A percentile compares a stretch with the other conserved stretches of the same genome.
phyloP scores from a whole-genome alignment of 2,888 invertebrate species.

The Latrodectus hesperus region DNA sequence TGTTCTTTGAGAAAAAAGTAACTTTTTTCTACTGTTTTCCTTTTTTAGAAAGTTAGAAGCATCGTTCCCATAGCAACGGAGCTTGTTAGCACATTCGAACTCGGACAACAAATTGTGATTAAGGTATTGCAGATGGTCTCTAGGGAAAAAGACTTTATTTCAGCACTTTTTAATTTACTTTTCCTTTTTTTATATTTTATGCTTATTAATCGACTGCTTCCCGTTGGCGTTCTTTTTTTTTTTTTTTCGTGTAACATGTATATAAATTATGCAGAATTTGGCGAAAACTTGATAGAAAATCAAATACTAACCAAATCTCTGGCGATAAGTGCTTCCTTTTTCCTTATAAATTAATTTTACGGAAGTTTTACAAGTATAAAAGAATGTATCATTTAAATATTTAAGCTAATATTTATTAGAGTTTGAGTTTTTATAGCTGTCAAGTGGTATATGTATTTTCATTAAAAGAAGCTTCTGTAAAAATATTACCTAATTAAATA shows the following conservation, averaged over 20 bases:
- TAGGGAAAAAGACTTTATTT: background rate
- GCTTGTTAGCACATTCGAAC: constrained; percentile 56
- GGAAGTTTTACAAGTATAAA: background rate
- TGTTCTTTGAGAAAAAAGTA: constrained; percentile 17
- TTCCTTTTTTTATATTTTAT: background rate
- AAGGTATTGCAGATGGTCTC: constrained; percentile 46
- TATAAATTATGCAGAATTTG: background rate
- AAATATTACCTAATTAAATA: too few relatives aligned
- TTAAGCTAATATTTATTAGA: too few relatives aligned
- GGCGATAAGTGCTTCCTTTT: background rate
- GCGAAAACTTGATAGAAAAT: background rate
- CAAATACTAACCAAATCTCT: background rate
- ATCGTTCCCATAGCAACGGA: constrained; percentile 33
- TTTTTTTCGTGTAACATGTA: background rate
- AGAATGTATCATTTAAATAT: too few relatives aligned
- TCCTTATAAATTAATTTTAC: background rate
- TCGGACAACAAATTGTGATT: constrained; percentile 62
- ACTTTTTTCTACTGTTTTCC: background rate
- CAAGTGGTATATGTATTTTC: too few relatives aligned
- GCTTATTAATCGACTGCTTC: background rate
- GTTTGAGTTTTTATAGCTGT: too few relatives aligned
- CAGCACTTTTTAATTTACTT: constrained; percentile 7
- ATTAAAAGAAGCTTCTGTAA: too few relatives aligned
- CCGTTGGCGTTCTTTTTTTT: background rate
- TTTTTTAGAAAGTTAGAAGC: background rate